phyloP scores from a whole-genome alignment of 2,888 invertebrate genomes.

The Caenorhabditis becei region DNA sequence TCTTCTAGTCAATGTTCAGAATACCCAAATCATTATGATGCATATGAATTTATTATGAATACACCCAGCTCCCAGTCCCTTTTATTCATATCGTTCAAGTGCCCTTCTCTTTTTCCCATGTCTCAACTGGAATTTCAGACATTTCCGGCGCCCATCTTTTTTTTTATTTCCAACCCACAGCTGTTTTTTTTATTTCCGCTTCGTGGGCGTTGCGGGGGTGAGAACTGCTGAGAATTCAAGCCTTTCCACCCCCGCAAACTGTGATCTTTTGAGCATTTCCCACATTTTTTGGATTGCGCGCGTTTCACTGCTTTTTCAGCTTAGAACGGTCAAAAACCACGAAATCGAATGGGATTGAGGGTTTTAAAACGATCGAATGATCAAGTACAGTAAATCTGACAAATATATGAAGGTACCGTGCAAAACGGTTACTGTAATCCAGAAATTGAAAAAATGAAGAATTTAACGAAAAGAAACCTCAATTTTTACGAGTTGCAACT shows the following conservation, averaged over 20 bases:
- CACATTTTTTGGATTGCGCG: no score
- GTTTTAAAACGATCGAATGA: background rate
- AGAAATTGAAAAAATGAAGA: background rate
- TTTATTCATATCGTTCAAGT: background rate
- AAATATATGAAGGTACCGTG: slow-evolving; percentile 42
- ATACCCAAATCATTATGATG: no score
- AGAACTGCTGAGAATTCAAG: background rate
- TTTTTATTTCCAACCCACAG: background rate
- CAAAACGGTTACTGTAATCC: slow-evolving; percentile 31
- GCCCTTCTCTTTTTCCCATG: background rate
- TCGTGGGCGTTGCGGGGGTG: background rate
- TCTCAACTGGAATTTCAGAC: background rate
- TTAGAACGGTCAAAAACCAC: no score
- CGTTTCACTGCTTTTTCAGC: no score
- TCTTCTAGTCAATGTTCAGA: no score
- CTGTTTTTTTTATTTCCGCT: background rate
- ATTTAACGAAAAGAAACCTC: slow-evolving; percentile 1
- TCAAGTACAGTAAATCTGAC: background rate
- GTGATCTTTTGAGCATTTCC: background rate
- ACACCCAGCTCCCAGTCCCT: no score
- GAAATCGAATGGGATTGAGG: no score
- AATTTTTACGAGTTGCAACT: background rate
- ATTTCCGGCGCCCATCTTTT: no score
- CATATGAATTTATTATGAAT: no score
- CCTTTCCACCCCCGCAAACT: no score